A percentile compares a stretch with the other conserved stretches of the same genome.
Evolutionary conservation across 2,797 vertebrate species (phyloP).

Genomic region (Anguilla anguilla): DNA sequence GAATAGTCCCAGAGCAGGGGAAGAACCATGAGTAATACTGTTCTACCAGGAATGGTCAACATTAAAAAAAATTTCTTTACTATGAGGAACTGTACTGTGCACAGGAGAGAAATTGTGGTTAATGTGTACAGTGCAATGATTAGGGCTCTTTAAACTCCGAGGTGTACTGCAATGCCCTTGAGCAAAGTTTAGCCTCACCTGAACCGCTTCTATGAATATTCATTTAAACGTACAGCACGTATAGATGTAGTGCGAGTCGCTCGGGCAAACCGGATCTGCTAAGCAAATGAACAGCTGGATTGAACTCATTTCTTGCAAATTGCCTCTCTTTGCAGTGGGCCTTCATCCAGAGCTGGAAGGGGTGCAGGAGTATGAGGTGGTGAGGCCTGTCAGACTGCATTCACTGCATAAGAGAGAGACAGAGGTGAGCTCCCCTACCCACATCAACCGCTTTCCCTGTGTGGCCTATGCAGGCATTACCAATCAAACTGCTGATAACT

Average conservation of each 20-base stretch:
- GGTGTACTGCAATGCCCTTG: not conserved
- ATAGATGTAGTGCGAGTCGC: not conserved
- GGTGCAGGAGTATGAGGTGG: constrained; percentile 64
- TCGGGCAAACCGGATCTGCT: not conserved
- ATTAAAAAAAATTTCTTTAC: not conserved
- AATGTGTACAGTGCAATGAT: not conserved
- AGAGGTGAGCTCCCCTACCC: constrained; percentile 52
- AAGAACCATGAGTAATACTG: not conserved
- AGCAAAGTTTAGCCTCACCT: not conserved
- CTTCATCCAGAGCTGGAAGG: constrained; percentile 47
- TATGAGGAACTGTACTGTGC: not conserved
- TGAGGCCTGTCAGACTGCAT: constrained; percentile 71
- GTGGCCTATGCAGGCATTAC: not conserved
- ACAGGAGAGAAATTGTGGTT: not conserved
- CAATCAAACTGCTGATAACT: not conserved
- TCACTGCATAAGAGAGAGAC: constrained; percentile 64
- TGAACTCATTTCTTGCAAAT: not conserved
- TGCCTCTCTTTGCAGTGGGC: constrained; percentile 57
- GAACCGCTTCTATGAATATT: not conserved
- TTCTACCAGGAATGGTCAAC: not conserved
- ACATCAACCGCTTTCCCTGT: not conserved
- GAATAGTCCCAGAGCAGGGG: not conserved
- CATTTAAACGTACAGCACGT: not conserved
- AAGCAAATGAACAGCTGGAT: not conserved
- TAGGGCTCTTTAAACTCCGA: not conserved